Evolutionary conservation across 2,797 vertebrate species (phyloP).

Genomic region (Scolopax bukidnonensis): DNA sequence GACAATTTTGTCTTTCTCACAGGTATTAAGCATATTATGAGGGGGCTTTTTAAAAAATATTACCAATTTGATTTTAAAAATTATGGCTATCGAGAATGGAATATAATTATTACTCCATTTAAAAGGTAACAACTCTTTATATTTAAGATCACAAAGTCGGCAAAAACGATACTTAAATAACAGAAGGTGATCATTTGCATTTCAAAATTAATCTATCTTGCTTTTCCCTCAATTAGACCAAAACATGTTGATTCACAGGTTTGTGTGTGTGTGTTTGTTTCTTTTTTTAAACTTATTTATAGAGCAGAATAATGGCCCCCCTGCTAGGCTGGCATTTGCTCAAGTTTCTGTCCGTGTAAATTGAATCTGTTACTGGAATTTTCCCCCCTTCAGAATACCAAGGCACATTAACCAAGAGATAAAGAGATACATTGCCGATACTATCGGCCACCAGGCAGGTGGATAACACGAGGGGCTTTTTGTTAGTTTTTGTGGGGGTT

Average conservation of each 20-base stretch:
- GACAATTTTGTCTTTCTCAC: slow-evolving; percentile 13
- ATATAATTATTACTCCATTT: slow-evolving; percentile 10
- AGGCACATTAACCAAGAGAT: slow-evolving; percentile 87
- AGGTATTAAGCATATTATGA: background rate
- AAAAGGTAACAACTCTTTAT: slow-evolving; percentile 62
- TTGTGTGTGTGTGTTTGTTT: slow-evolving; percentile 76
- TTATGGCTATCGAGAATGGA: background rate
- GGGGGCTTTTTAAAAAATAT: background rate
- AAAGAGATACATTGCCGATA: slow-evolving; percentile 78
- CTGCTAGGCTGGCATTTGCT: slow-evolving; percentile 82
- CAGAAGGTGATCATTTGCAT: slow-evolving; percentile 84
- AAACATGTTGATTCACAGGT: slow-evolving; percentile 91
- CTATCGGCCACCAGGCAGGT: slow-evolving; percentile 76
- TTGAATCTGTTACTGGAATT: slow-evolving; percentile 90
- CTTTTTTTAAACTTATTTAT: slow-evolving; percentile 85
- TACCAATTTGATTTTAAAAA: slow-evolving; percentile 8
- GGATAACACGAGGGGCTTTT: slow-evolving; percentile 69
- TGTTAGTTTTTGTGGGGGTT: slow-evolving; percentile 55
- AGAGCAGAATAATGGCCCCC: slow-evolving; percentile 82
- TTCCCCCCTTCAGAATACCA: slow-evolving; percentile 89
- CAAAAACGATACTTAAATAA: slow-evolving; percentile 74
- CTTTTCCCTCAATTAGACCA: slow-evolving; percentile 82
- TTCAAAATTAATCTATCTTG: slow-evolving; percentile 82
- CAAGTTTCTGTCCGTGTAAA: slow-evolving; percentile 92
- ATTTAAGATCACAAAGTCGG: slow-evolving; percentile 73